These are phyloP conservation scores for Petrocephalus microphthalmus DNA, from an alignment of 2,113 vertebrate genomes.

Conservation along the genomic window DNA sequence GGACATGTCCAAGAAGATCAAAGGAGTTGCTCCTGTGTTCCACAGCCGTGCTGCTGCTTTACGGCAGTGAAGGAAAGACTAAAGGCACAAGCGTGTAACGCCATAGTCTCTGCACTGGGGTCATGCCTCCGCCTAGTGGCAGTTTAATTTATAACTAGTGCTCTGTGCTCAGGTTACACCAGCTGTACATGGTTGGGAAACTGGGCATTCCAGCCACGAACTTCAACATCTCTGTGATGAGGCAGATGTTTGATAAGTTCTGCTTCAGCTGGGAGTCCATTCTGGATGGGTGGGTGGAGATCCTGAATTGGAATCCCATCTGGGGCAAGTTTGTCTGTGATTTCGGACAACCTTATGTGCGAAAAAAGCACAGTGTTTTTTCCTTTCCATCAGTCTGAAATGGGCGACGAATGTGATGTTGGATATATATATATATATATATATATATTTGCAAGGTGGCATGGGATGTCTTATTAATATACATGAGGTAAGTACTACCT, in stretches of 20 bases:
- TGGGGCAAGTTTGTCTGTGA: not conserved
- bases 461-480: too few relatives aligned
- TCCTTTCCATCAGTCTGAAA: conserved; percentile 68
- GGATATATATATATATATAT: too few relatives aligned
- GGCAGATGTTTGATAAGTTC: conserved; percentile 95
- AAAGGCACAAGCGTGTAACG: too few relatives aligned
- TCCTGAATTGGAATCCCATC: not conserved
- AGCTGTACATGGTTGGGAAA: conserved; percentile 89
- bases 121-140: conserved; percentile 50
- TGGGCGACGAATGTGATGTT: conserved; percentile 99
- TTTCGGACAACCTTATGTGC: not conserved
- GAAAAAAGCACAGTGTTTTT: not conserved
- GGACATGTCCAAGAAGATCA: conserved; percentile 99
- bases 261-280: conserved; percentile 95
- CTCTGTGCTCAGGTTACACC: conserved; percentile 72
- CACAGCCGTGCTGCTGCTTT: conserved; percentile 69
- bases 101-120: not conserved
- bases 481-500: too few relatives aligned
- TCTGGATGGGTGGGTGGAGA: conserved; percentile 73
- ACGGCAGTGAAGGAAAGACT: not conserved
- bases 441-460: too few relatives aligned
- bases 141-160: not conserved
- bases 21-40: conserved; percentile 94
- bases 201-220: conserved; percentile 76
- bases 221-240: conserved; percentile 70